Evolutionary conservation across 2,113 vertebrate species (phyloP), one percentile per base, ranked within the genome.

Genomic region (Eira barbara): DNA sequence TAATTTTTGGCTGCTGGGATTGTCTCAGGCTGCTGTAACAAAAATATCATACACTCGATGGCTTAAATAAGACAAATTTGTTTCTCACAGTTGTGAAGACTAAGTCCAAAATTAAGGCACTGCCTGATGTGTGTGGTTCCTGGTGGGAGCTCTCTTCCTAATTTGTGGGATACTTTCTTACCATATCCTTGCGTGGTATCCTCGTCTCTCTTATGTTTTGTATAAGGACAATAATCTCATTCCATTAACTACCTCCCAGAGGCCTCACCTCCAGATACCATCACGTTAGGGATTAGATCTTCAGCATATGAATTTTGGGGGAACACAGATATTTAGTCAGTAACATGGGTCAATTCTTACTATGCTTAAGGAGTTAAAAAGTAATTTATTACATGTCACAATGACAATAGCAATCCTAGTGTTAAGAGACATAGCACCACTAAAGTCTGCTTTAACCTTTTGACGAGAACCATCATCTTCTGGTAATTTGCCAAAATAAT

Each of bases 401-500:
- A 7, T 63, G 49, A 94, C n/a, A n/a, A 4, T 59, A 65, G 7
- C 79, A 69, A 59, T 95, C 42, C 31, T 71, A 76, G n/a, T 27
- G 36, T 49, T 52, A 55, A 91, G 73, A 87, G 39, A 42, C 57
- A 73, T 0, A 79, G 18, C 23, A 74, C 79, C 45, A 95, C 89
- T 89, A 69, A 95, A 97, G 87, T 74, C 47, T 85, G 3, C n/a
- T 71, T 88, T 55, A 69, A 23, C 25, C 57, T 93, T 94, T 94
- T 97, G 52, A 84, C 52, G 17, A 96, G 89, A 89, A 94, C 45
- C 80, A 42, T 55, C 17, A 76, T 91, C 45, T 95, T 96, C 34
- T 84, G 65, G 6, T 84, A 49, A 88, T 82, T 87, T 96, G 7
- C 36, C 61, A 88, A 96, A 97, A 67, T 94, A 89, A 61, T 1